phyloP scores from a whole-genome alignment of 1,140 invertebrate species.

The Cyclina sinensis region DNA sequence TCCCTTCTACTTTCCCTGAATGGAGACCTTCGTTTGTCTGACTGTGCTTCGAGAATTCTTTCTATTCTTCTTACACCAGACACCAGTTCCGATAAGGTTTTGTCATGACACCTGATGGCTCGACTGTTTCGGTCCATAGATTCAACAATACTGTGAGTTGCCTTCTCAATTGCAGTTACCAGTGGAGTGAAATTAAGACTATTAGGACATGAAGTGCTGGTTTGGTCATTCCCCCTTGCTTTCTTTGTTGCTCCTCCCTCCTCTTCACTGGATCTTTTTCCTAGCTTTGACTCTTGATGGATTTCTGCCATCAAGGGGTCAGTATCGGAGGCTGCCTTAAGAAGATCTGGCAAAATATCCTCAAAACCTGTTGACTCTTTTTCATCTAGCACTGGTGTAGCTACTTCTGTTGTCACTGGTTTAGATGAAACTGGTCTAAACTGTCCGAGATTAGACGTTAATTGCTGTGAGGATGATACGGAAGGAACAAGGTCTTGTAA shows the following conservation, averaged over 20 bases:
- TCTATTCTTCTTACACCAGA: not conserved
- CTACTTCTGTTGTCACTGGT: not conserved
- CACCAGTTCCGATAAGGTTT: not conserved
- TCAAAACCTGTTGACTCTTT: not conserved
- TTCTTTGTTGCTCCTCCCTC: not conserved
- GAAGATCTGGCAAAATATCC: not conserved
- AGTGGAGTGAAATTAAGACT: not conserved
- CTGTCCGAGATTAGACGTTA: not conserved
- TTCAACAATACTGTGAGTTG: not conserved
- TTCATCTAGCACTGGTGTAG: too few relatives aligned
- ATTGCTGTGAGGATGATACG: not conserved
- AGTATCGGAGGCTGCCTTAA: not conserved
- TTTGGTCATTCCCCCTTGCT: not conserved
- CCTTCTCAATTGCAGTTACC: not conserved
- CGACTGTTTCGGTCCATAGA: not conserved
- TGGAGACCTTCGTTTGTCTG: not conserved
- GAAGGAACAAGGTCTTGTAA: not conserved
- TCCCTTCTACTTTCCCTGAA: not conserved
- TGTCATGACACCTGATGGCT: not conserved
- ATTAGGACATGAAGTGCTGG: not conserved
- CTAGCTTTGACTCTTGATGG: not conserved
- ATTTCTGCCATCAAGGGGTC: not conserved
- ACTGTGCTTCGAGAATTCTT: not conserved
- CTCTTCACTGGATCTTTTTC: not conserved
- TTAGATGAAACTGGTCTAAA: not conserved